Conservation (phyloP, 1,140 invertebrate species). For the Brachionus sp. region DNA sequence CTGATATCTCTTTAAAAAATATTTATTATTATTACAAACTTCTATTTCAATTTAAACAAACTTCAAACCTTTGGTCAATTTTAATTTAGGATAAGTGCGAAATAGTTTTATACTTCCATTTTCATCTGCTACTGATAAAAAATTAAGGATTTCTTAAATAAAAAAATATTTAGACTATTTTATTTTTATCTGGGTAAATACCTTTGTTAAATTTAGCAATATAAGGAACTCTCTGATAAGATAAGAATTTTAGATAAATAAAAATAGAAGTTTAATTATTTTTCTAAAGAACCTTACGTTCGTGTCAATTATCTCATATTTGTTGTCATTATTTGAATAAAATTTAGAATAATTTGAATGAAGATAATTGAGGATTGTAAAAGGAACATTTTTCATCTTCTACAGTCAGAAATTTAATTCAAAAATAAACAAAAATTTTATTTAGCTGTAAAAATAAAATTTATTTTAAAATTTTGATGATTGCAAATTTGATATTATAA, state of each 20-base stretch:
- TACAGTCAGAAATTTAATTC: background rate
- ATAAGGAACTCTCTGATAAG: constrained; percentile 43
- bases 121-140: constrained; percentile 39
- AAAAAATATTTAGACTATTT: background rate
- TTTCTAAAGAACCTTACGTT: constrained; percentile 4
- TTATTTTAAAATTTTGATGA: background rate
- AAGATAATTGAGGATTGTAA: constrained; percentile 10
- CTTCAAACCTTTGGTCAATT: constrained; percentile 14
- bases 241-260: background rate
- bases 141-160: constrained; percentile 2
- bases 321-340: constrained; percentile 37
- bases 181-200: background rate
- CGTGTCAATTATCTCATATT: constrained; percentile 28
- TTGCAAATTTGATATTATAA: background rate
- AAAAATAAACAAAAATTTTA: background rate
- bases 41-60: background rate
- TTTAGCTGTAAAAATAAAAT: background rate
- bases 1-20: background rate
- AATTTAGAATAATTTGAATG: constrained; percentile 4
- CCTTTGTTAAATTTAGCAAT: constrained; percentile 32
- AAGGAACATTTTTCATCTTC: background rate
- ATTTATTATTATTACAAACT: no score
- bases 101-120: constrained; percentile 31
- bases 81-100: constrained; percentile 23
- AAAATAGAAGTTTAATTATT: background rate